These are phyloP conservation scores for Psittacus erithacus DNA, from an alignment of 2,113 vertebrate species.

Conservation along the genomic window DNA sequence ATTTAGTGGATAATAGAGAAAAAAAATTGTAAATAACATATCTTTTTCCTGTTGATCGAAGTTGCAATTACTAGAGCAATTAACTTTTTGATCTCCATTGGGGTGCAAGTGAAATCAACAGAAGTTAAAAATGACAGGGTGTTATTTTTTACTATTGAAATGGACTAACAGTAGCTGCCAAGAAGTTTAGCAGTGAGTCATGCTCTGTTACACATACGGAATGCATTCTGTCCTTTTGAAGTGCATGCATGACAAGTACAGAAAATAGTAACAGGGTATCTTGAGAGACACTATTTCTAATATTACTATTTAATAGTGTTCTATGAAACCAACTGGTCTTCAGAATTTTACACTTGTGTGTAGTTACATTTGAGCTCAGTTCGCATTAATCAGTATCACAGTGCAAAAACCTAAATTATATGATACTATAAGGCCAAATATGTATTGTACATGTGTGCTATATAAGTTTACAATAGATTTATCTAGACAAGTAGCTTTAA, in stretches of 20 bases:
- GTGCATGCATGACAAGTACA: neutral
- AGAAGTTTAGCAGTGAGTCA: neutral
- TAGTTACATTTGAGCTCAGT: neutral
- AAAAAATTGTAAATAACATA: neutral
- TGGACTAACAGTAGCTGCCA: neutral
- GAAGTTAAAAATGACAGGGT: neutral
- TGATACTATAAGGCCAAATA: neutral
- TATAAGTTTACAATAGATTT: neutral
- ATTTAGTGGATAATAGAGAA: neutral
- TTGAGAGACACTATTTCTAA: neutral
- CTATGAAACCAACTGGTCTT: neutral
- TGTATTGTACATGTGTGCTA: neutral
- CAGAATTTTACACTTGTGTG: neutral
- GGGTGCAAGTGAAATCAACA: neutral
- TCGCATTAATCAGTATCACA: neutral
- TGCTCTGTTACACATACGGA: neutral
- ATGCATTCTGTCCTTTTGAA: neutral
- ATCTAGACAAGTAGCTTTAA: neutral
- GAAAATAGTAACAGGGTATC: neutral
- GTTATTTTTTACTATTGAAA: neutral
- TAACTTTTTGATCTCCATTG: conserved; percentile 1
- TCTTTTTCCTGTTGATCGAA: neutral
- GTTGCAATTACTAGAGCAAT: neutral
- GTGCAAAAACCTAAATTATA: neutral
- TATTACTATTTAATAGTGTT: neutral